These are phyloP conservation scores for Eupsittula cactorum DNA, from an alignment of 2,113 vertebrate genomes.

Conservation along the genomic window DNA sequence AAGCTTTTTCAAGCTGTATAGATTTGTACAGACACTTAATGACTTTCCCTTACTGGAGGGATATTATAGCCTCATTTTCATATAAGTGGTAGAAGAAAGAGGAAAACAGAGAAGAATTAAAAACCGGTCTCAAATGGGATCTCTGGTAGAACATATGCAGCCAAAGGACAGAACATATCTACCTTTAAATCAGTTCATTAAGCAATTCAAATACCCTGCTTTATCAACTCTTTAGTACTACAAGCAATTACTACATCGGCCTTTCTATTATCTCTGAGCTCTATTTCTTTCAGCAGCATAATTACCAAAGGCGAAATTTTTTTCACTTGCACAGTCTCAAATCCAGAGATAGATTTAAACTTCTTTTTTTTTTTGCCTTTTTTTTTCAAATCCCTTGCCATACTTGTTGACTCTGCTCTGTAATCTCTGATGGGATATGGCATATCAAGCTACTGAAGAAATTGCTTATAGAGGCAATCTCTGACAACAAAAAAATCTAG, in stretches of 20 bases:
- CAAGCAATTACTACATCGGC: constrained; percentile 52
- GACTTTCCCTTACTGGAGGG: not conserved
- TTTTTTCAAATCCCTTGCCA: not conserved
- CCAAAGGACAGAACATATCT: constrained; percentile 4
- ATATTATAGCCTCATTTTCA: not conserved
- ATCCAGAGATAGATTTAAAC: constrained; percentile 29
- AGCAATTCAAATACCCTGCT: constrained; percentile 32
- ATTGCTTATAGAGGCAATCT: constrained; percentile 9
- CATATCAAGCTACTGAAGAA: constrained; percentile 46
- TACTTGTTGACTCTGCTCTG: constrained; percentile 41
- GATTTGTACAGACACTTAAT: not conserved
- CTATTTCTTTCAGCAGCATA: constrained; percentile 57
- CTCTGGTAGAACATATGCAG: not conserved
- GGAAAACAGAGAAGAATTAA: not conserved
- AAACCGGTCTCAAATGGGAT: not conserved
- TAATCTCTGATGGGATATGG: constrained; percentile 58
- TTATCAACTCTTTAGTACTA: constrained; percentile 53
- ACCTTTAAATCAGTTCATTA: constrained; percentile 57
- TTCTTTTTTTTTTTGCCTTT: not conserved
- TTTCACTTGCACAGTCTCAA: constrained; percentile 48
- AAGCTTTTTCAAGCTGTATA: not conserved
- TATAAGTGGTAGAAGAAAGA: not conserved
- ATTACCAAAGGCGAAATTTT: constrained; percentile 35
- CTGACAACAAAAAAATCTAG: not conserved
- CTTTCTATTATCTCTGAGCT: constrained; percentile 50